These are phyloP conservation scores for Hypercompe scribonia DNA, from an alignment of 2,888 invertebrate species.

Conservation along the genomic window DNA sequence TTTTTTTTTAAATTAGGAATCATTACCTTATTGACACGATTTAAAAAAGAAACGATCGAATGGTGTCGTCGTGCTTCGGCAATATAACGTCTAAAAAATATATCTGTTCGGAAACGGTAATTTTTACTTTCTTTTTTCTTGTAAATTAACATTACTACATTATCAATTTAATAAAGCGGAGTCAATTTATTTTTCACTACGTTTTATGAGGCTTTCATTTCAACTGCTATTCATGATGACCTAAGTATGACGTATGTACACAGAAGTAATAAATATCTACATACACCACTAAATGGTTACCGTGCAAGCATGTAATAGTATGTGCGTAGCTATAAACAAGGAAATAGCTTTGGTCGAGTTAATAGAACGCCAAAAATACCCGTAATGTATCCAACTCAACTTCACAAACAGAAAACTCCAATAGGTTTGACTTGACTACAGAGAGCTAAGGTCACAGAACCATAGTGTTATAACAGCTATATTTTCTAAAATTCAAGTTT, in stretches of 20 bases:
- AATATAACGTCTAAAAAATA: background rate
- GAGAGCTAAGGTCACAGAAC: background rate
- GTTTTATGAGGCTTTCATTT: background rate
- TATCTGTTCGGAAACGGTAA: no score
- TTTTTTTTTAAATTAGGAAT: no score
- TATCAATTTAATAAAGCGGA: no score
- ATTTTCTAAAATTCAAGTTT: no score
- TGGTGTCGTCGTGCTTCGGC: background rate
- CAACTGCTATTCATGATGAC: background rate
- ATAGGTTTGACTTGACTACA: background rate
- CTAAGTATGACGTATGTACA: background rate
- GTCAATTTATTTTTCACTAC: background rate
- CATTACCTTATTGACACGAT: no score
- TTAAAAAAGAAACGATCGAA: background rate
- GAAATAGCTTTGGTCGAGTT: conserved; percentile 66
- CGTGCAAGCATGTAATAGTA: background rate
- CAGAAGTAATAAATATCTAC: background rate
- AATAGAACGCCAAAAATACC: conserved; percentile 74
- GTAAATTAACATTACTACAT: no score
- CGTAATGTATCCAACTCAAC: conserved; percentile 49
- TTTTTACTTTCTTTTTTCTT: no score
- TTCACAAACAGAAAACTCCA: conserved; percentile 51
- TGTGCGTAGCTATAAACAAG: conserved; percentile 63
- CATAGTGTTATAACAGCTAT: background rate
- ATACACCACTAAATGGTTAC: background rate